Evolutionary conservation across 1,140 invertebrate genomes (phyloP).

Genomic region (Dendroctonus ponderosae): DNA sequence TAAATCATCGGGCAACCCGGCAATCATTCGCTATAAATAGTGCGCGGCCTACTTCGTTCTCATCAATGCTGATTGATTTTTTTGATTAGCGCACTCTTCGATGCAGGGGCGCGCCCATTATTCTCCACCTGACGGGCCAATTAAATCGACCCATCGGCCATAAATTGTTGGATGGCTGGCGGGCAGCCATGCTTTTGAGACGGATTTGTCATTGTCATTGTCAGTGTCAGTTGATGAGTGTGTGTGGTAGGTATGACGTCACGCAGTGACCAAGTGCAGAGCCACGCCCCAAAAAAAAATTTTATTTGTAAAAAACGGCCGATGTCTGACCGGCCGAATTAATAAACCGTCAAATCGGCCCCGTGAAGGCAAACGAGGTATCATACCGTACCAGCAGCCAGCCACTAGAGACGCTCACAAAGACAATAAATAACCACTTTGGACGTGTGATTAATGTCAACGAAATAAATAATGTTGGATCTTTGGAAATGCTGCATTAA

Average conservation of each 20-base stretch:
- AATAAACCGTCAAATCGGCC: too few relatives aligned
- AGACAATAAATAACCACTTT: conserved; percentile 35
- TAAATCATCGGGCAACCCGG: conserved; percentile 47
- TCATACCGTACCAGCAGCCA: not conserved
- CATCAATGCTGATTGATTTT: conserved; percentile 38
- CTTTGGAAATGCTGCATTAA: conserved; percentile 38
- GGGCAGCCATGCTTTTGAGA: not conserved
- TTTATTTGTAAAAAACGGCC: too few relatives aligned
- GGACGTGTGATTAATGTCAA: conserved; percentile 41
- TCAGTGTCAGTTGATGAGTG: not conserved
- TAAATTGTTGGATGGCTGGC: conserved; percentile 10
- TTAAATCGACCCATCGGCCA: conserved; percentile 28
- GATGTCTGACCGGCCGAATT: too few relatives aligned
- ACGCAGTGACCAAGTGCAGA: not conserved
- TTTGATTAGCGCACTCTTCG: conserved; percentile 29
- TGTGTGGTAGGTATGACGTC: not conserved
- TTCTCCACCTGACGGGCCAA: conserved; percentile 28
- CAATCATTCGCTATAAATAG: conserved; percentile 48
- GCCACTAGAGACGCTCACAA: conserved; percentile 29
- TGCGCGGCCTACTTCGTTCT: conserved; percentile 37
- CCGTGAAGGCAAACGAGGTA: too few relatives aligned
- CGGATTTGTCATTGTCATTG: not conserved
- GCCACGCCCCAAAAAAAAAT: not conserved
- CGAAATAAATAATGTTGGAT: conserved; percentile 38
- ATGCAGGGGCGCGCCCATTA: conserved; percentile 31